Evolutionary conservation across 2,888 invertebrate species (phyloP).

Genomic region (Thumatha senex): DNA sequence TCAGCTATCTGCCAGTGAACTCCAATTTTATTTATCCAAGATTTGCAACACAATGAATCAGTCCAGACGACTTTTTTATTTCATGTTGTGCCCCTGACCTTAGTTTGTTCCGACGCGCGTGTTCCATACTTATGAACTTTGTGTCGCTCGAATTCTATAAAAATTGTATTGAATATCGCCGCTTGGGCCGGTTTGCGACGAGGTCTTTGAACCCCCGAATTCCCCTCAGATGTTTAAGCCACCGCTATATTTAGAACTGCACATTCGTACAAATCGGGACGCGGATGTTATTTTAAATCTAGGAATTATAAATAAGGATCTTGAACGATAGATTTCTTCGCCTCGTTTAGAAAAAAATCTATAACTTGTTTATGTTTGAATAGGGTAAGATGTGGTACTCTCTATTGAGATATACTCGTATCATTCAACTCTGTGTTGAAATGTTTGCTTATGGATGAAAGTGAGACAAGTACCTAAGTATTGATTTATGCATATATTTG

Average conservation of each 20-base stretch:
- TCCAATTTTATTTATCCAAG: no score
- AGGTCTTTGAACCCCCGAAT: constrained; percentile 79
- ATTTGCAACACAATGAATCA: constrained; percentile 5
- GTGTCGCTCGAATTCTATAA: constrained; percentile 46
- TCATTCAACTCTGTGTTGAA: no score
- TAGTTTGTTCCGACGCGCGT: constrained; percentile 6
- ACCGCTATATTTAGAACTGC: constrained; percentile 76
- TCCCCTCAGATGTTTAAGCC: constrained; percentile 64
- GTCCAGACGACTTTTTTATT: neutral
- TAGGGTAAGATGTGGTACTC: neutral
- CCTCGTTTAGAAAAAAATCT: constrained; percentile 1
- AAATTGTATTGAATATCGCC: constrained; percentile 51
- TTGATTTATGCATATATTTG: no score
- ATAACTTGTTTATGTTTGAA: neutral
- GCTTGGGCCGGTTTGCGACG: constrained; percentile 69
- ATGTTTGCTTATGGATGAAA: no score
- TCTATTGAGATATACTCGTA: no score
- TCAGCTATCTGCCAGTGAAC: no score
- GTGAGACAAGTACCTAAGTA: no score
- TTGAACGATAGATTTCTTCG: constrained; percentile 12
- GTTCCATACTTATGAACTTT: constrained; percentile 59
- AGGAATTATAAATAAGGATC: constrained; percentile 32
- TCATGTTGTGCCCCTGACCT: constrained; percentile 2
- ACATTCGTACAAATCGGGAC: constrained; percentile 55
- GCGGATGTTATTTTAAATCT: constrained; percentile 49